A percentile compares a stretch with the other conserved stretches of the same genome.
Conservation (phyloP, 2,113 vertebrate species). For the Machaerirhynchus nigripectus region DNA sequence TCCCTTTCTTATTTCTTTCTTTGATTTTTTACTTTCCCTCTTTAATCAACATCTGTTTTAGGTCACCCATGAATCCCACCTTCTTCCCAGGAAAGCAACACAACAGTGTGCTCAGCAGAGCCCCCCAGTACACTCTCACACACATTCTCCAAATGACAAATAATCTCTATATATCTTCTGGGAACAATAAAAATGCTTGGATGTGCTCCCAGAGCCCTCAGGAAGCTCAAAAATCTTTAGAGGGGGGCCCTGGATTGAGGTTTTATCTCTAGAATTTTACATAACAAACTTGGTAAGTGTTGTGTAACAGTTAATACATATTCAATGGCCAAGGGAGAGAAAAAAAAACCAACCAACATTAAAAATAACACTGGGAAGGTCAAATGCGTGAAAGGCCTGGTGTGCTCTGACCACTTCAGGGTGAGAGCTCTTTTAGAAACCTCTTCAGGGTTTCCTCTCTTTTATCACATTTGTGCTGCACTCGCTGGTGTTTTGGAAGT, state of each 20-base stretch:
- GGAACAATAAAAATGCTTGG: conserved; percentile 46
- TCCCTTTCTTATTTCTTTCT: neutral
- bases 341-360: neutral
- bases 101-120: neutral
- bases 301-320: conserved; percentile 67
- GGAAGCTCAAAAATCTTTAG: conserved; percentile 44
- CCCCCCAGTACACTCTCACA: neutral
- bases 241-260: conserved; percentile 11
- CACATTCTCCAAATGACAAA: conserved; percentile 23
- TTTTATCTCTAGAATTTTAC: conserved; percentile 57
- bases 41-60: conserved; percentile 47
- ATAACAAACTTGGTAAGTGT: conserved; percentile 35
- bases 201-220: conserved; percentile 38
- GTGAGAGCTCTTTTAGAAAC: too few species aligned
- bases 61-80: conserved; percentile 43
- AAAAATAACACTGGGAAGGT: conserved; percentile 43
- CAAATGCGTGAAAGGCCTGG: conserved; percentile 32
- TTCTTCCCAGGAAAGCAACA: conserved; percentile 37
- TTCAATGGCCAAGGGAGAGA: neutral
- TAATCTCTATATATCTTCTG: conserved; percentile 23
- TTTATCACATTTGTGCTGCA: neutral
- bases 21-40: neutral
- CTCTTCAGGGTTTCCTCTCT: neutral
- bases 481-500: neutral
- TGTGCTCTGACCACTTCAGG: neutral